phyloP scores from a whole-genome alignment of 2,888 invertebrate species.

The Drosophila barbarae region DNA sequence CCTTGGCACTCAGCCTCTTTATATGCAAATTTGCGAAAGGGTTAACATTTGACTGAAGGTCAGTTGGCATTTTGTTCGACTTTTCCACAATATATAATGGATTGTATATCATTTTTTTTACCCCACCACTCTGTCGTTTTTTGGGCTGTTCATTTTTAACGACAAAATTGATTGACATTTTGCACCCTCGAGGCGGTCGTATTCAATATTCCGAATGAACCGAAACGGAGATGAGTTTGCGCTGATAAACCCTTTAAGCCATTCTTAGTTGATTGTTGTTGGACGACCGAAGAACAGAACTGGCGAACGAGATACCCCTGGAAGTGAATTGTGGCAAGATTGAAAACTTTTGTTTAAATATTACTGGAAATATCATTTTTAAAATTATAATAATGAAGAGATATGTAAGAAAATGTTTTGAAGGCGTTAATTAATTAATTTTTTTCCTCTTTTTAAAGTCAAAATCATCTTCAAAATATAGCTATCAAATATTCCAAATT shows the following conservation, averaged over 20 bases:
- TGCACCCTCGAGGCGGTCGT: slow-evolving; percentile 66
- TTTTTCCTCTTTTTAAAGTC: background rate
- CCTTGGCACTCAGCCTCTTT: slow-evolving; percentile 50
- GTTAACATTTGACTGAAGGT: slow-evolving; percentile 70
- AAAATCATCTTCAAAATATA: background rate
- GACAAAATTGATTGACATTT: slow-evolving; percentile 72
- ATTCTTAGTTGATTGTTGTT: slow-evolving; percentile 65
- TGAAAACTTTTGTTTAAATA: background rate
- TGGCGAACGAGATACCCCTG: background rate
- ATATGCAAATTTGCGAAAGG: slow-evolving; percentile 68
- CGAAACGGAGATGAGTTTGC: slow-evolving; percentile 53
- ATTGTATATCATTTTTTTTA: slow-evolving; percentile 61
- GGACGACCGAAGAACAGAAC: background rate
- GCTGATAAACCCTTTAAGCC: slow-evolving; percentile 66
- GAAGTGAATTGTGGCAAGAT: no score
- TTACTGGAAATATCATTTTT: background rate
- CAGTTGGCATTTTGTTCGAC: slow-evolving; percentile 62
- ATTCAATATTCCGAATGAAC: slow-evolving; percentile 54
- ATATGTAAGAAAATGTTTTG: background rate
- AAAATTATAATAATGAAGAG: background rate
- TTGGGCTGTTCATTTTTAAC: slow-evolving; percentile 48
- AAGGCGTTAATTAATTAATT: background rate
- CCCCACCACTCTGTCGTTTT: background rate
- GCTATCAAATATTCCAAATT: no score
- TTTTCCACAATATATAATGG: slow-evolving; percentile 42